Evolutionary conservation across 2,113 vertebrate species (phyloP).

Genomic region (Sisor rabdophorus): DNA sequence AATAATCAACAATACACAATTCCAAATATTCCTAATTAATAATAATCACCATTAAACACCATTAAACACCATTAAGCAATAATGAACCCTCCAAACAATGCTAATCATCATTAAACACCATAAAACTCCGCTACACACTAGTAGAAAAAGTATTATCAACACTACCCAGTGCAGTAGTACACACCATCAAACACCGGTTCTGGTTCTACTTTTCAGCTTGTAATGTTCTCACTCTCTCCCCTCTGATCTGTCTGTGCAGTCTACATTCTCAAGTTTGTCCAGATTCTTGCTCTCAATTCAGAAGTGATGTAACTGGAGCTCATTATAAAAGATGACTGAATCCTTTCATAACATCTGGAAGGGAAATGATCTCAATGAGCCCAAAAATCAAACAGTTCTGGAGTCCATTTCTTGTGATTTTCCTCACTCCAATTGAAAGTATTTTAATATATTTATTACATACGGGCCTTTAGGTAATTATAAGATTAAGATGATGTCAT

Average conservation of each 20-base stretch:
- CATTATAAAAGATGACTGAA: neutral
- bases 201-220: neutral
- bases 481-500: no score
- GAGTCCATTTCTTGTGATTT: neutral
- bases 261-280: neutral
- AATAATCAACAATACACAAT: no score
- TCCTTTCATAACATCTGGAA: conserved; percentile 15
- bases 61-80: no score
- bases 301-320: neutral
- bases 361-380: neutral
- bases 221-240: neutral
- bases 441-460: no score
- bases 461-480: no score
- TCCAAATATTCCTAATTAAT: no score
- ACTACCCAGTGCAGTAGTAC: neutral
- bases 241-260: neutral
- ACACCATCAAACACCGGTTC: neutral
- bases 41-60: no score
- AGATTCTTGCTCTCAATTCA: neutral
- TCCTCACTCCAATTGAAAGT: neutral
- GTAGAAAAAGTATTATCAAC: no score
- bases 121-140: no score
- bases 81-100: no score
- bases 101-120: no score
- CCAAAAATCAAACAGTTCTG: neutral